Evolutionary conservation across 2,113 vertebrate genomes (phyloP).

Genomic region (Ascaphus truei): DNA sequence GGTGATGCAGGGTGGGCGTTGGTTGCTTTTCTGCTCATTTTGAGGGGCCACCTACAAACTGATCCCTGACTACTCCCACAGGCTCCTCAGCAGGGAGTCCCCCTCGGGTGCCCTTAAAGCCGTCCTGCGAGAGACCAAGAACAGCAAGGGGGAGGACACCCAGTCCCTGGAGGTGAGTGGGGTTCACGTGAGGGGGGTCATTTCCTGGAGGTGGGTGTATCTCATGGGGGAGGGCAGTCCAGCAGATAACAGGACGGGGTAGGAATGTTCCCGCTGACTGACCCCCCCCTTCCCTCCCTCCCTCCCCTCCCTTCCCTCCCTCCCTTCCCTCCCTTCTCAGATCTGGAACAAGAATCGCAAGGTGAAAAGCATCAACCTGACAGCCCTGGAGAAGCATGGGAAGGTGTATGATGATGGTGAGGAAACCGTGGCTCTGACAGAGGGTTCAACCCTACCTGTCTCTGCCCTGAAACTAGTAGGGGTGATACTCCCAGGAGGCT

Average conservation of each 20-base stretch:
- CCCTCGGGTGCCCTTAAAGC: conserved; percentile 87
- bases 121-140: conserved; percentile 72
- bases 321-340: conserved; percentile 51
- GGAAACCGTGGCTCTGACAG: conserved; percentile 10
- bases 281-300: fast-evolving
- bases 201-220: no score
- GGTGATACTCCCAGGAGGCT: no score
- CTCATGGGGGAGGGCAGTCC: background rate
- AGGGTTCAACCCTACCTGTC: no score
- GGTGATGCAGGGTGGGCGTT: background rate
- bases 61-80: conserved; percentile 31
- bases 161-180: conserved; percentile 85
- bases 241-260: background rate
- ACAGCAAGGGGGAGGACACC: conserved; percentile 77
- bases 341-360: conserved; percentile 92
- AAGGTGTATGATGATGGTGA: conserved; percentile 87
- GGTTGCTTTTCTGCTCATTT: no score
- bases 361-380: conserved; percentile 85
- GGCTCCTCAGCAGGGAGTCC: conserved; percentile 83
- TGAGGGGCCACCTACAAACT: no score
- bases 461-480: no score
- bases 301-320: no score
- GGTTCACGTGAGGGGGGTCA: no score
- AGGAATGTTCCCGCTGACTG: conserved; percentile 1
- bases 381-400: conserved; percentile 84